phyloP scores from a whole-genome alignment of 53 echinoderm and acorn worm genomes.

The Pentamera pediparva region DNA sequence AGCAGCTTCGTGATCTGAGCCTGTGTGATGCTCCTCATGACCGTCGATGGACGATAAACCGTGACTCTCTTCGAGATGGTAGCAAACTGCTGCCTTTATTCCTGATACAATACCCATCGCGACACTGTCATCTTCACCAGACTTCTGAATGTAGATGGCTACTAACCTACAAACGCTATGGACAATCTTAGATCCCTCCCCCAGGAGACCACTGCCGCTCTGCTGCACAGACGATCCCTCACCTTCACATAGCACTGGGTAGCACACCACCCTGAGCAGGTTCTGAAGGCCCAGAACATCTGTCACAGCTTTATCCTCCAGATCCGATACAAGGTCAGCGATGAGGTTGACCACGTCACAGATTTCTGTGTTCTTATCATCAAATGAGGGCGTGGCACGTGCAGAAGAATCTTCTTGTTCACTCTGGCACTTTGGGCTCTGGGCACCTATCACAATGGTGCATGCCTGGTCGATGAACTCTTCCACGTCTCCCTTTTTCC shows the following conservation, averaged over 20 bases:
- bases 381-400: not conserved
- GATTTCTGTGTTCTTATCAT: not conserved
- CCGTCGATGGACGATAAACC: too few relatives aligned
- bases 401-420: too few relatives aligned
- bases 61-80: not conserved
- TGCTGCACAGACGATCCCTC: not conserved
- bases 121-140: not conserved
- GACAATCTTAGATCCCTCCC: not conserved
- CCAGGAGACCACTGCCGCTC: not conserved
- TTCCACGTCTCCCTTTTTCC: not conserved
- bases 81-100: not conserved
- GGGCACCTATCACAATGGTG: not conserved
- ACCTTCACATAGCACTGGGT: not conserved
- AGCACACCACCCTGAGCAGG: not conserved
- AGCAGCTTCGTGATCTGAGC: not conserved
- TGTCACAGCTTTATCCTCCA: not conserved
- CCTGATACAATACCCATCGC: not conserved
- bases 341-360: constrained; percentile 14
- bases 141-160: not conserved
- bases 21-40: too few relatives aligned
- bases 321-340: not conserved
- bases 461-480: constrained; percentile 15
- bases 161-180: constrained; percentile 9
- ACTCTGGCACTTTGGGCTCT: too few relatives aligned
- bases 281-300: not conserved